phyloP scores from a whole-genome alignment of 2,113 vertebrate species.

The Nerophis lumbriciformis region DNA sequence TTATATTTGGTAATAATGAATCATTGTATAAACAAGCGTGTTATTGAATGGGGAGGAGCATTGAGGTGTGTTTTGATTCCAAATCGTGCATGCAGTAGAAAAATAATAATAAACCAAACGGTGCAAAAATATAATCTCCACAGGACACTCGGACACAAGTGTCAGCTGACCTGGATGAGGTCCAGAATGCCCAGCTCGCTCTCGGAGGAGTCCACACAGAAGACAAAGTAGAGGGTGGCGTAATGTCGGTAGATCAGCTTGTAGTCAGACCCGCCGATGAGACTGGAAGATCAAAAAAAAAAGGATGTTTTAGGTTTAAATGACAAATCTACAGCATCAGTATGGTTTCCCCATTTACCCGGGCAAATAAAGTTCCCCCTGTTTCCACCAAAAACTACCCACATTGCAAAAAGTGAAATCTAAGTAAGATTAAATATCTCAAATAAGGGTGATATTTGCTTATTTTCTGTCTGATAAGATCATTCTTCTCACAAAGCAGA shows the following conservation, averaged over 20 bases:
- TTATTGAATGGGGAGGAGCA: not conserved
- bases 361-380: no score
- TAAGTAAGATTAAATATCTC: no score
- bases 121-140: not conserved
- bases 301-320: not conserved
- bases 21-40: not conserved
- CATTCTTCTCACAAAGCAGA: no score
- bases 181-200: constrained; percentile 92
- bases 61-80: not conserved
- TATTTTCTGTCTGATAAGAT: no score
- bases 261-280: constrained; percentile 89
- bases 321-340: no score
- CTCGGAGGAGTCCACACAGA: constrained; percentile 92
- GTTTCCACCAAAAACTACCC: no score
- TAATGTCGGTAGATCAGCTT: constrained; percentile 91
- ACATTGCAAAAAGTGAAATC: no score
- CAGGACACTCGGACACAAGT: not conserved
- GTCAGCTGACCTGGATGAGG: constrained; percentile 83
- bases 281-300: constrained; percentile 63
- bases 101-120: not conserved
- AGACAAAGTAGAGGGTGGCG: constrained; percentile 89
- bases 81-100: not conserved
- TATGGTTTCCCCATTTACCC: no score
- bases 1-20: not conserved
- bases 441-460: no score